Evolutionary conservation across 2,888 invertebrate species (phyloP).

Genomic region (Tipula vernalis): DNA sequence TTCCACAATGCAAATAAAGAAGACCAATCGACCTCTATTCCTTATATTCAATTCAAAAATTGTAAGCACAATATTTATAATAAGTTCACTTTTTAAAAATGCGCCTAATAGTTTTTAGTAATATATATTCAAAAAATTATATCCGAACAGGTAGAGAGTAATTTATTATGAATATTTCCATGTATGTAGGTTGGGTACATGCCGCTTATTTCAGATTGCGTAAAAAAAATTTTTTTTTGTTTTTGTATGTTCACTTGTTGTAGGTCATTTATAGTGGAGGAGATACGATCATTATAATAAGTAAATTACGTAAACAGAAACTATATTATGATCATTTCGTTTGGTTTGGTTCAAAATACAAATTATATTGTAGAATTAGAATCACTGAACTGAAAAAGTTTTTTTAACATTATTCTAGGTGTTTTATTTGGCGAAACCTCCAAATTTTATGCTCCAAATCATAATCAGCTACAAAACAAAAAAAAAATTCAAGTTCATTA

Average conservation of each 20-base stretch:
- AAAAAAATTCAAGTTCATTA: not conserved
- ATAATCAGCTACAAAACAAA: not conserved
- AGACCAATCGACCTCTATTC: too few species aligned
- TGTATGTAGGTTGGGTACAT: too few species aligned
- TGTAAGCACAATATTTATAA: too few species aligned
- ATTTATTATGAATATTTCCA: too few species aligned
- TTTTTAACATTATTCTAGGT: not conserved
- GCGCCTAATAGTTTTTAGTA: too few species aligned
- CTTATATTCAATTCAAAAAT: too few species aligned
- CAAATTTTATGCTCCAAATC: not conserved
- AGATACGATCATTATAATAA: not conserved
- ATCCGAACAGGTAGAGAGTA: too few species aligned
- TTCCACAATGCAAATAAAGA: too few species aligned
- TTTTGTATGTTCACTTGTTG: not conserved
- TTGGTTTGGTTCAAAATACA: not conserved
- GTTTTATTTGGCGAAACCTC: not conserved
- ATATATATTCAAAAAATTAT: too few species aligned
- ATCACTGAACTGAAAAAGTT: not conserved
- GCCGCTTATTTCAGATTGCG: not conserved
- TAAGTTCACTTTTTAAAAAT: too few species aligned
- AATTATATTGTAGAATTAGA: not conserved
- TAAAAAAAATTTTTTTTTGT: not conserved
- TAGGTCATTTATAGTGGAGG: not conserved
- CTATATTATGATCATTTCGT: not conserved
- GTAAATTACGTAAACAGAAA: not conserved